Percentiles rank a stretch among this genome's conserved stretches.
These are phyloP conservation scores for Pteromalus puparum DNA, from an alignment of 1,140 invertebrate species.

Conservation along the genomic window DNA sequence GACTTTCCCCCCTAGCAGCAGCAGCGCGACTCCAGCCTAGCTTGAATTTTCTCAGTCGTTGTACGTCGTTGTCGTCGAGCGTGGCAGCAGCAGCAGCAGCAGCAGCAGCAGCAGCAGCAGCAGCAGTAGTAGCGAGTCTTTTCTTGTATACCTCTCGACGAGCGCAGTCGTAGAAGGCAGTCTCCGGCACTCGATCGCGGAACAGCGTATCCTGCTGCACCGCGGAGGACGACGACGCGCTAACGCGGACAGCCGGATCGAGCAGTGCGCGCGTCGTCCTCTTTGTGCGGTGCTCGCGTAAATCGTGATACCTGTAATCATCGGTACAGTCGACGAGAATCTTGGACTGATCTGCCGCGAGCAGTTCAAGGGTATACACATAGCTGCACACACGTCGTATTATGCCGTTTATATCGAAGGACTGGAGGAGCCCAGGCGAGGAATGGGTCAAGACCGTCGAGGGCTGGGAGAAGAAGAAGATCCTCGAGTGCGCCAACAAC, in stretches of 20 bases:
- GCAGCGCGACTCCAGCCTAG: background rate
- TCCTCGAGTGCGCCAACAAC: constrained; percentile 85
- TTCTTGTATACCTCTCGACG: background rate
- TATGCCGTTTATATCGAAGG: constrained; percentile 97
- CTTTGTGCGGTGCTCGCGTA: background rate
- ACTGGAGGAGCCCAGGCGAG: constrained; percentile 96
- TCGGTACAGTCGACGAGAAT: background rate
- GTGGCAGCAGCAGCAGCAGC: constrained; percentile 24
- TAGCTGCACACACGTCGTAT: constrained; percentile 25
- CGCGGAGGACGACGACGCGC: constrained; percentile 15
- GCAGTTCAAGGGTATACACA: background rate
- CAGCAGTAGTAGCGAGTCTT: background rate
- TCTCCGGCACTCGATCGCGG: background rate
- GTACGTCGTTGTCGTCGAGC: constrained; percentile 13
- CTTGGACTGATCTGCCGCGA: background rate
- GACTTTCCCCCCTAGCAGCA: background rate
- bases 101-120: constrained; percentile 29
- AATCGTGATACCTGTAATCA: too few species aligned
- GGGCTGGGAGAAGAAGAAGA: constrained; percentile 97
- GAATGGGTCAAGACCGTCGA: constrained; percentile 98
- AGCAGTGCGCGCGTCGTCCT: constrained; percentile 8
- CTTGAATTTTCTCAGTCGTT: constrained; percentile 5
- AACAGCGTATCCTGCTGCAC: background rate
- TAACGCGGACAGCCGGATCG: background rate
- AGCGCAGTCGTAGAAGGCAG: background rate